Evolutionary conservation across 2,113 vertebrate species (phyloP), one percentile per base, ranked within the genome.

Genomic region (Pterocles burchelli): DNA sequence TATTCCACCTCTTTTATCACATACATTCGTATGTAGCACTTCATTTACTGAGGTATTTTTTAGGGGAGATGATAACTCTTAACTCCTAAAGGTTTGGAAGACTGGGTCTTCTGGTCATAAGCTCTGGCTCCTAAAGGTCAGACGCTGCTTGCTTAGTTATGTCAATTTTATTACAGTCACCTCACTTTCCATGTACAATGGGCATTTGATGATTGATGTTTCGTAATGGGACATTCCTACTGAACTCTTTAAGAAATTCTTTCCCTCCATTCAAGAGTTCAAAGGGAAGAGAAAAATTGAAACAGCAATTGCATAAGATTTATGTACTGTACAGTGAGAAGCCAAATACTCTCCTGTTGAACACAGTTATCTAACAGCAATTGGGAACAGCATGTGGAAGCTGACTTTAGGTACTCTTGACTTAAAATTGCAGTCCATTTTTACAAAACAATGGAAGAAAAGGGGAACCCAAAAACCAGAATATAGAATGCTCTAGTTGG

Each of bases 291-390:
- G 87, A 96, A 97, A 98, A 96, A 95, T 82, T 72, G 89, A 94
- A 91, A 91, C 18, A 43, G 77, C 88, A 96, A 96, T 93, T 88
- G 89, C 48, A 25, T 72, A 75, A 96, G 96, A 97, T 97, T 98
- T 98, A 97, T 97, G 88, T 94, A 54, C 93, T 98, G 94, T 96
- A 96, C 78, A 87, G 78, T 97, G 97, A 97, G 90, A 96, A 96
- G 83, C 89, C 89, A 96, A 98, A 95, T 89, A 79, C 88, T 92
- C 91, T 92, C 61, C 83, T 83, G 91, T 90, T 91, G 34, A 95
- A 55, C 84, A 74, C 41, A 54, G 95, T 85, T 96, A 77, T 97
- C 85, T 94, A 85, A 70, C 57, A 80, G 95, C 88, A 90, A 85
- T 70, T 94, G 76, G 52, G 90, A 96, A 46, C 73, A 93, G 79